Percentiles rank a stretch among this genome's conserved stretches.
Evolutionary conservation across 2,797 vertebrate species (phyloP).

Genomic region (Pantherophis vulpinus): DNA sequence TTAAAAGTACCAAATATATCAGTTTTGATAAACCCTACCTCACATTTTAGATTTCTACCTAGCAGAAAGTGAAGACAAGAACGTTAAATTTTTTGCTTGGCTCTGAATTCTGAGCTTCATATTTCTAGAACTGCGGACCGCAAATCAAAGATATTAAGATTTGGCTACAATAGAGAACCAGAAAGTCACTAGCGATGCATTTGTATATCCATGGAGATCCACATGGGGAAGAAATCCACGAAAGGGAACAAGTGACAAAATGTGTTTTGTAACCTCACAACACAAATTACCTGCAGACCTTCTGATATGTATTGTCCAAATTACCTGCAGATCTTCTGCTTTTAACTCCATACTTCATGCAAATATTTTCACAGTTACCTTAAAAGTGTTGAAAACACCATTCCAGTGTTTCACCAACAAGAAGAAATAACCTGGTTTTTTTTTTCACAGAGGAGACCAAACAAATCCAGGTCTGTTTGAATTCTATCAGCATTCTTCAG

Average conservation of each 20-base stretch:
- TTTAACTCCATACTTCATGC: background rate
- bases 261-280: background rate
- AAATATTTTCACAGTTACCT: background rate
- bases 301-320: background rate
- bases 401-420: background rate
- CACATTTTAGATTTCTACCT: conserved; percentile 8
- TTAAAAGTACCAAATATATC: conserved; percentile 59
- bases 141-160: background rate
- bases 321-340: background rate
- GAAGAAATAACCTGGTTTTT: background rate
- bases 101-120: conserved; percentile 24
- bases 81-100: conserved; percentile 12
- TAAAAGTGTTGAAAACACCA: background rate
- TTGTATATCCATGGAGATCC: background rate
- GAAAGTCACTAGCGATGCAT: background rate
- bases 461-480: background rate
- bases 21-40: conserved; percentile 28
- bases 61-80: conserved; percentile 30
- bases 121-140: background rate
- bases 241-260: background rate
- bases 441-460: background rate
- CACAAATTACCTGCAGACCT: background rate
- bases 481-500: background rate
- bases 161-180: background rate
- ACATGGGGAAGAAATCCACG: background rate